A percentile compares a stretch with the other conserved stretches of the same genome.
phyloP scores from a whole-genome alignment of 2,888 invertebrate genomes.

The Sussaba pulchella region DNA sequence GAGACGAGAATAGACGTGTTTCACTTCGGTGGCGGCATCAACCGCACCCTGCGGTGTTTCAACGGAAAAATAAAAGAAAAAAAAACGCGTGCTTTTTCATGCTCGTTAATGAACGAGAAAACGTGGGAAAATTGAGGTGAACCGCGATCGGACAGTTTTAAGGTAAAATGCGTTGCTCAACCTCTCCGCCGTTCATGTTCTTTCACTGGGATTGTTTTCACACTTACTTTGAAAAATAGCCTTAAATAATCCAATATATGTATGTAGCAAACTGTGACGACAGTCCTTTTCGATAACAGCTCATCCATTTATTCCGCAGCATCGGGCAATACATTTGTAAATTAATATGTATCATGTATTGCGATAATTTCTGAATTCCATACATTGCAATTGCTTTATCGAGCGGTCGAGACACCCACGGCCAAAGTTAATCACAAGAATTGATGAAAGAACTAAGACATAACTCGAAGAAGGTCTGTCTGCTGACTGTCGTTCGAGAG shows the following conservation, averaged over 20 bases:
- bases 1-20: conserved; percentile 14
- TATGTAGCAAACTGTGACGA: no score
- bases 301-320: no score
- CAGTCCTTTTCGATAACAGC: no score
- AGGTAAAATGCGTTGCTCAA: background rate
- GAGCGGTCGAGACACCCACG: background rate
- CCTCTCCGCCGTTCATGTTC: conserved; percentile 4
- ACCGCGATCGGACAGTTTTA: background rate
- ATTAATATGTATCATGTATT: no score
- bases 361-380: no score
- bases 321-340: no score
- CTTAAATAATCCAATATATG: no score
- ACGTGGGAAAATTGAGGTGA: background rate
- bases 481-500: conserved; percentile 11
- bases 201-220: no score
- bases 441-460: background rate
- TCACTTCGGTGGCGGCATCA: conserved; percentile 8
- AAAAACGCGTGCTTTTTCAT: no score
- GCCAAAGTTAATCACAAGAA: background rate
- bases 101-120: conserved; percentile 18
- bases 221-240: background rate
- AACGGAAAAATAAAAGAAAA: conserved; percentile 7
- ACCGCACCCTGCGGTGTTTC: conserved; percentile 31
- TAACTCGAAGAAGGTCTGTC: background rate
- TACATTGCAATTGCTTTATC: no score